A percentile compares a stretch with the other conserved stretches of the same genome.
These are phyloP conservation scores for Cheilinus undulatus DNA, from an alignment of 2,113 vertebrate genomes.

Conservation along the genomic window DNA sequence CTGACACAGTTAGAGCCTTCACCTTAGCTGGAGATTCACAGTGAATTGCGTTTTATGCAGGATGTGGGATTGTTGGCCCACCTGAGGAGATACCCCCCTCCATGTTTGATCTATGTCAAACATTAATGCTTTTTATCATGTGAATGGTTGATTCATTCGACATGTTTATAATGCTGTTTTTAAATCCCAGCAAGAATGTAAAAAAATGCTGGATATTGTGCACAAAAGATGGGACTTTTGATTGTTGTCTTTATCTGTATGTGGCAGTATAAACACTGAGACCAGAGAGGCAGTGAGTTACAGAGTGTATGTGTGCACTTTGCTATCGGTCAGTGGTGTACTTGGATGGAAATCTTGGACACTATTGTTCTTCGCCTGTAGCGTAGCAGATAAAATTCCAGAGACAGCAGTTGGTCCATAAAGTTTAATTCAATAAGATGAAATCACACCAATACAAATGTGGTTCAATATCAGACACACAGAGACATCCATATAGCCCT, in stretches of 20 bases:
- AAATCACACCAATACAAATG: constrained; percentile 48
- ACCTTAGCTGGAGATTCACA: constrained; percentile 51
- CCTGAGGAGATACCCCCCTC: constrained; percentile 41
- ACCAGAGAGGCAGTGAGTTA: too few relatives aligned
- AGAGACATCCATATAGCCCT: constrained; percentile 39
- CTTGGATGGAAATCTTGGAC: constrained; percentile 50
- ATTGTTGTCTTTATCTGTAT: constrained; percentile 49
- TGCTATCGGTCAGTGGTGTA: constrained; percentile 46
- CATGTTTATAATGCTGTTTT: too few relatives aligned
- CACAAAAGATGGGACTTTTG: constrained; percentile 25
- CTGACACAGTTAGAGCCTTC: constrained; percentile 70
- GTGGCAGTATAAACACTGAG: constrained; percentile 47
- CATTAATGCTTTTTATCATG: constrained; percentile 38
- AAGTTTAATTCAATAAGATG: constrained; percentile 65
- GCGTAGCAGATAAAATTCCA: constrained; percentile 62
- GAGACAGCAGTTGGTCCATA: constrained; percentile 49
- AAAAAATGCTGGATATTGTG: constrained; percentile 2
- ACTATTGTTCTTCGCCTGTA: constrained; percentile 60
- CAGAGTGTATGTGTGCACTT: constrained; percentile 42
- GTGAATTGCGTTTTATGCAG: constrained; percentile 47
- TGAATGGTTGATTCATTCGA: constrained; percentile 39
- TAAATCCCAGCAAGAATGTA: not conserved
- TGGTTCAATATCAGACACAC: constrained; percentile 35
- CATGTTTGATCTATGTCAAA: constrained; percentile 52
- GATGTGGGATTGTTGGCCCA: constrained; percentile 46